Conservation (phyloP, 2,888 invertebrate genomes). For the Apoda limacodes region DNA sequence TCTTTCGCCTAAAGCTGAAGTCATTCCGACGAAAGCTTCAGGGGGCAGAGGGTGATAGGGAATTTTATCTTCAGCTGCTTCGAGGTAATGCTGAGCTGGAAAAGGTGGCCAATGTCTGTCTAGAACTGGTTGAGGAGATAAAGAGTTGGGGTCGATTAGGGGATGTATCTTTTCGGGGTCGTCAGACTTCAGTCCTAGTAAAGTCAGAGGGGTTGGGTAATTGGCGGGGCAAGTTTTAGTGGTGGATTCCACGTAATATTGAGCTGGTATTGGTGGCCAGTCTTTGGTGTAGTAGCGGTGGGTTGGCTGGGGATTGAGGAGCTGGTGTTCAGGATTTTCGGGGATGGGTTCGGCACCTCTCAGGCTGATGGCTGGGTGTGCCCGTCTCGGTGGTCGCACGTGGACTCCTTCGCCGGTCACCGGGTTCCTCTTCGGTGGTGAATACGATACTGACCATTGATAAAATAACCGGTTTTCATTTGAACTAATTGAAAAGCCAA, state of each 20-base stretch:
- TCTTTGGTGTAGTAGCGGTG: slow-evolving; percentile 50
- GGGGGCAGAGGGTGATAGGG: slow-evolving; percentile 49
- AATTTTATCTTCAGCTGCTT: slow-evolving; percentile 42
- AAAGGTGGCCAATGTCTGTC: slow-evolving; percentile 59
- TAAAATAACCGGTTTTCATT: slow-evolving; percentile 62
- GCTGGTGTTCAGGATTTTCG: slow-evolving; percentile 27
- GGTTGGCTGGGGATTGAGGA: slow-evolving; percentile 46
- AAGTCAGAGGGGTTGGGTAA: slow-evolving; percentile 46
- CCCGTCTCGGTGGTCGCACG: slow-evolving; percentile 62
- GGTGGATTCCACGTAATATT: slow-evolving; percentile 55
- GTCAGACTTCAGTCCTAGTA: slow-evolving; percentile 52
- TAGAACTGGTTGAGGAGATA: slow-evolving; percentile 48
- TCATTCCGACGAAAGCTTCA: slow-evolving; percentile 56
- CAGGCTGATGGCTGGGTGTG: slow-evolving; percentile 56
- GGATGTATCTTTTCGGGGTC: slow-evolving; percentile 42
- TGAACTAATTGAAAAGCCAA: too few species aligned
- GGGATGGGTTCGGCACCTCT: slow-evolving; percentile 61
- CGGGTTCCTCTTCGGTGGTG: slow-evolving; percentile 71
- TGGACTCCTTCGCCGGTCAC: slow-evolving; percentile 73
- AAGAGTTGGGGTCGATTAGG: slow-evolving; percentile 43
- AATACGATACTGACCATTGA: slow-evolving; percentile 59
- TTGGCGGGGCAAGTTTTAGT: slow-evolving; percentile 34
- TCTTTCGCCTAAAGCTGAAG: slow-evolving; percentile 49
- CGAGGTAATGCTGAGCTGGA: slow-evolving; percentile 56
- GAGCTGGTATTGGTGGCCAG: slow-evolving; percentile 54